Percentiles rank a stretch among this genome's conserved stretches.
Evolutionary conservation across 1,140 invertebrate species (phyloP).

Genomic region (Atta texana): DNA sequence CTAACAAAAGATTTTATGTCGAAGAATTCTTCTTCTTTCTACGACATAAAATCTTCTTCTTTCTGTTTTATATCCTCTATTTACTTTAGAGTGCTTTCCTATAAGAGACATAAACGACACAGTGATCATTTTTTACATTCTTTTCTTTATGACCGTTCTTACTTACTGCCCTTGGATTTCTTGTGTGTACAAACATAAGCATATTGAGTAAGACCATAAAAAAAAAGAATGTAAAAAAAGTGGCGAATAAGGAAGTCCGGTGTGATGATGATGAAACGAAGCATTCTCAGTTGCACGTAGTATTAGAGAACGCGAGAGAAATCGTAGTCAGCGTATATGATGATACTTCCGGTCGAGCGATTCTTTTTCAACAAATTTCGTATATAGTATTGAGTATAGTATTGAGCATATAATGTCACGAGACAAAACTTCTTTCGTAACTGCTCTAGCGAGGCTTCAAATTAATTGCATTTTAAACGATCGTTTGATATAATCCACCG

Average conservation of each 20-base stretch:
- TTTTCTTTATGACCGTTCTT: too few species aligned
- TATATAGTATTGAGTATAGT: neutral
- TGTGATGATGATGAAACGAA: conserved; percentile 3
- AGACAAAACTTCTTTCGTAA: neutral
- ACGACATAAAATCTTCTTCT: neutral
- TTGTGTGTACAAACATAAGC: neutral
- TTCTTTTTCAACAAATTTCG: conserved; percentile 19
- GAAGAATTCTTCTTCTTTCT: too few species aligned
- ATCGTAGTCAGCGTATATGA: conserved; percentile 35
- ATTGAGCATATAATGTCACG: neutral
- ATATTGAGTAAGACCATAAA: neutral
- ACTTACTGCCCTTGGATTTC: neutral
- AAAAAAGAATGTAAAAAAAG: neutral
- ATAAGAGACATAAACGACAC: too few species aligned
- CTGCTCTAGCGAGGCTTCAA: neutral
- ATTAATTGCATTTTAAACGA: conserved; percentile 14
- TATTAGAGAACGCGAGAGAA: conserved; percentile 33
- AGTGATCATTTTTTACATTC: too few species aligned
- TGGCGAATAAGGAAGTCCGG: neutral
- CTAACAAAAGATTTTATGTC: too few species aligned
- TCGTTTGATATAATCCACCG: neutral
- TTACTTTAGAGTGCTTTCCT: neutral
- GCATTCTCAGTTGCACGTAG: conserved; percentile 30
- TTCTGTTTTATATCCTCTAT: neutral
- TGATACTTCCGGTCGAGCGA: conserved; percentile 30